A percentile compares a stretch with the other conserved stretches of the same genome.
These are phyloP conservation scores for Lophura swinhoii DNA, from an alignment of 2,797 vertebrate genomes.

Conservation along the genomic window DNA sequence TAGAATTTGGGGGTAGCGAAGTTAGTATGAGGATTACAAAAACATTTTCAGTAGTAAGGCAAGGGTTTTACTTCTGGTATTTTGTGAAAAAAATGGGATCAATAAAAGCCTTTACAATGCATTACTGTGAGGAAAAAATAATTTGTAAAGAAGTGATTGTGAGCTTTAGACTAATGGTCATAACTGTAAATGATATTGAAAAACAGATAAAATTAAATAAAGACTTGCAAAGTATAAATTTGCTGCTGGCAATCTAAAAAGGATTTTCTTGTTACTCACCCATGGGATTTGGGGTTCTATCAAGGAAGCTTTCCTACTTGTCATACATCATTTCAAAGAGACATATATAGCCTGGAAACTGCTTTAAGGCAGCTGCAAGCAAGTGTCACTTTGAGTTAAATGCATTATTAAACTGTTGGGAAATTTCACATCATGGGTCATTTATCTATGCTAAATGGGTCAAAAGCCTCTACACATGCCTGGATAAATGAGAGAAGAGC, in stretches of 20 bases:
- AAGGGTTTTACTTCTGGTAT: slow-evolving; percentile 23
- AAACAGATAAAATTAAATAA: slow-evolving; percentile 77
- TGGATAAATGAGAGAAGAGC: slow-evolving; percentile 81
- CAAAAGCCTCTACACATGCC: slow-evolving; percentile 82
- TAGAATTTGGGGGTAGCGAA: background rate
- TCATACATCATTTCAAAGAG: slow-evolving; percentile 85
- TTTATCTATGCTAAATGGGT: slow-evolving; percentile 87
- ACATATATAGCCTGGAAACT: slow-evolving; percentile 81
- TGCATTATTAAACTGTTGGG: slow-evolving; percentile 86
- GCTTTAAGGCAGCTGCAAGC: slow-evolving; percentile 92
- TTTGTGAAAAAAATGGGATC: slow-evolving; percentile 12
- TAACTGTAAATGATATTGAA: slow-evolving; percentile 70
- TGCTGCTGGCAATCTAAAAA: slow-evolving; percentile 75
- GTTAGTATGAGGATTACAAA: slow-evolving; percentile 42
- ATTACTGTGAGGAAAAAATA: slow-evolving; percentile 52
- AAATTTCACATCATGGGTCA: slow-evolving; percentile 85
- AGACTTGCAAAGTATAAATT: slow-evolving; percentile 71
- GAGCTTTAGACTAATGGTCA: slow-evolving; percentile 67
- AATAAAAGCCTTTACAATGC: slow-evolving; percentile 63
- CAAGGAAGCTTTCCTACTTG: slow-evolving; percentile 70
- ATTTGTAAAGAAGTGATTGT: slow-evolving; percentile 64
- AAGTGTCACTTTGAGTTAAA: slow-evolving; percentile 97
- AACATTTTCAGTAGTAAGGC: slow-evolving; percentile 57
- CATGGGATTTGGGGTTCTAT: slow-evolving; percentile 71
- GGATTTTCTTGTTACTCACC: slow-evolving; percentile 75